phyloP scores from a whole-genome alignment of 2,888 invertebrate genomes.

The Synanthedon myopaeformis region DNA sequence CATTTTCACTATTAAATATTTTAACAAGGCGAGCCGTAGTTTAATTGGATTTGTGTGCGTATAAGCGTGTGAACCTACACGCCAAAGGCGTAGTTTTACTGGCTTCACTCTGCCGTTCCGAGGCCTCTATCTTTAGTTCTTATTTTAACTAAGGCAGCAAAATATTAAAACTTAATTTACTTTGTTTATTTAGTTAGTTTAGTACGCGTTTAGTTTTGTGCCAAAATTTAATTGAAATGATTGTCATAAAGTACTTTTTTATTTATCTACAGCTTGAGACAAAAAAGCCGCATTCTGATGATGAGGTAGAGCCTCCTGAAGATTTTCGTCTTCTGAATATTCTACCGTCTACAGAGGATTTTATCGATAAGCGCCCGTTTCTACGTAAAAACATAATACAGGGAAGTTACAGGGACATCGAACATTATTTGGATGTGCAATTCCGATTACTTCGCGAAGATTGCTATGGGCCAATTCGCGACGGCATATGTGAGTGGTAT shows the following conservation, averaged over 20 bases:
- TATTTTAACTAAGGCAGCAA: too few relatives aligned
- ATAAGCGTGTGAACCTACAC: too few relatives aligned
- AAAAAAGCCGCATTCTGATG: slow-evolving; percentile 1
- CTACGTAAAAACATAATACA: slow-evolving; percentile 65
- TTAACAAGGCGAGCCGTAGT: too few relatives aligned
- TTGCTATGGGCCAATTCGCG: slow-evolving; percentile 78
- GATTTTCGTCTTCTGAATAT: slow-evolving; percentile 40
- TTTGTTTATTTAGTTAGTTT: not conserved
- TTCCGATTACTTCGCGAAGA: slow-evolving; percentile 83
- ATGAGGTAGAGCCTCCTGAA: slow-evolving; percentile 31
- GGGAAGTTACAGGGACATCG: slow-evolving; percentile 72
- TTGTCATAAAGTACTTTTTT: too few relatives aligned
- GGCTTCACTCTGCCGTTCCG: too few relatives aligned
- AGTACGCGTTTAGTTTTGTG: not conserved
- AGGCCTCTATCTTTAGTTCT: too few relatives aligned
- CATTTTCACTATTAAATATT: too few relatives aligned
- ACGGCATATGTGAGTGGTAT: slow-evolving; percentile 64
- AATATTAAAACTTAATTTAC: not conserved
- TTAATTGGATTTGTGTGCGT: too few relatives aligned
- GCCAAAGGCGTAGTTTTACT: too few relatives aligned
- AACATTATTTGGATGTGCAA: slow-evolving; percentile 84
- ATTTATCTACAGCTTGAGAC: not conserved
- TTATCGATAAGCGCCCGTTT: slow-evolving; percentile 29
- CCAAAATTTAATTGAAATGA: not conserved
- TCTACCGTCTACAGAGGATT: slow-evolving; percentile 34